Percentiles rank a stretch among this genome's conserved stretches.
These are phyloP conservation scores for Limnephilus lunatus DNA, from an alignment of 2,888 invertebrate genomes.

Conservation along the genomic window DNA sequence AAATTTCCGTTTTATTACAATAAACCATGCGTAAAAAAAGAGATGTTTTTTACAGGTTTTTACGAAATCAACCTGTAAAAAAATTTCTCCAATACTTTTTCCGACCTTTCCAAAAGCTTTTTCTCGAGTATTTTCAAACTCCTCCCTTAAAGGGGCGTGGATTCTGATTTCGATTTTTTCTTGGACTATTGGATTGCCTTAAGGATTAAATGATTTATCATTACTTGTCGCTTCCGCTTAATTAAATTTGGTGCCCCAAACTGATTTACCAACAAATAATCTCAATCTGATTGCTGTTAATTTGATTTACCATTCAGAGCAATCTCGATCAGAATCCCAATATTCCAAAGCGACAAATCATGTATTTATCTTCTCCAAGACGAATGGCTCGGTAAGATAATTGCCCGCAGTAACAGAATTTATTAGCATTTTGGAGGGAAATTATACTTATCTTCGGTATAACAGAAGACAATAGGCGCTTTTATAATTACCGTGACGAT, in stretches of 20 bases:
- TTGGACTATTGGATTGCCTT: too few species aligned
- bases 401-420: neutral
- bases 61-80: too few species aligned
- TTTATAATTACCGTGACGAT: too few species aligned
- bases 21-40: too few species aligned
- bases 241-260: neutral
- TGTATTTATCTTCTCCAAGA: constrained; percentile 5
- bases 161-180: too few species aligned
- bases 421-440: constrained; percentile 2
- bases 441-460: neutral
- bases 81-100: too few species aligned
- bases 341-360: neutral
- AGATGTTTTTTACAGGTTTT: too few species aligned
- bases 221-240: neutral
- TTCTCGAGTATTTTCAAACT: too few species aligned
- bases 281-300: neutral
- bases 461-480: neutral
- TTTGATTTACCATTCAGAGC: neutral
- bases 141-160: too few species aligned
- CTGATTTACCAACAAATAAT: neutral
- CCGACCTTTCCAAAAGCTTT: too few species aligned
- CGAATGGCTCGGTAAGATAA: neutral
- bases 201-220: neutral
- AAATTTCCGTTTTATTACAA: too few species aligned
- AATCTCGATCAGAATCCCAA: neutral